These are phyloP conservation scores for Helicoverpa assulta DNA, from an alignment of 2,888 invertebrate genomes.

Conservation along the genomic window DNA sequence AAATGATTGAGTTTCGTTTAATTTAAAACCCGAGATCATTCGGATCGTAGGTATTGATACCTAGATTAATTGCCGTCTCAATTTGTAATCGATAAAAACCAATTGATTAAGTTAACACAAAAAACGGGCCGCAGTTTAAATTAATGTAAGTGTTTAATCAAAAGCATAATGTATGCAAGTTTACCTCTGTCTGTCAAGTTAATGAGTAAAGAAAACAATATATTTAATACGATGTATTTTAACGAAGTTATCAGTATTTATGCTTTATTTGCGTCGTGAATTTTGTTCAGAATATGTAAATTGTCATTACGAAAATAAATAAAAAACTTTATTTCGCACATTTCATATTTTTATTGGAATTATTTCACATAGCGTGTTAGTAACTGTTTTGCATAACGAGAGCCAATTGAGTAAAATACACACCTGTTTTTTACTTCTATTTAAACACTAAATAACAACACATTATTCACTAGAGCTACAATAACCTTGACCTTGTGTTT, in stretches of 20 bases:
- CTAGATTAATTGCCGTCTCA: conserved; percentile 47
- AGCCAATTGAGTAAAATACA: conserved; percentile 33
- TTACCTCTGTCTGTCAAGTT: conserved; percentile 22
- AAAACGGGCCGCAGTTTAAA: conserved; percentile 35
- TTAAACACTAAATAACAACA: conserved; percentile 12
- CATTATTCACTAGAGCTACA: conserved; percentile 11
- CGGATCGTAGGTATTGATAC: conserved; percentile 20
- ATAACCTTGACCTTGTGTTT: conserved; percentile 16
- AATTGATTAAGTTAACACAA: conserved; percentile 56
- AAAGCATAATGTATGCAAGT: conserved; percentile 44
- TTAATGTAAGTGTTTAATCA: conserved; percentile 45
- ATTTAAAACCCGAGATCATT: conserved; percentile 28
- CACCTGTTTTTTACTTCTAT: conserved; percentile 11
- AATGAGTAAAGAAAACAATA: conserved; percentile 35
- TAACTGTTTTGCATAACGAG: conserved; percentile 14
- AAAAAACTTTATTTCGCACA: neutral
- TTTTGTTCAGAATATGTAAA: neutral
- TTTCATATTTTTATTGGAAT: conserved; percentile 18
- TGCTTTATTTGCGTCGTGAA: conserved; percentile 13
- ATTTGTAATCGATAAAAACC: conserved; percentile 52
- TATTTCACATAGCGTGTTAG: conserved; percentile 31
- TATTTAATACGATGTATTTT: conserved; percentile 6
- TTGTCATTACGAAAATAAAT: neutral
- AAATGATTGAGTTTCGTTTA: conserved; percentile 30
- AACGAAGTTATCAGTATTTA: conserved; percentile 22